Evolutionary conservation across 2,797 vertebrate genomes (phyloP).

Genomic region (Spheniscus humboldti): DNA sequence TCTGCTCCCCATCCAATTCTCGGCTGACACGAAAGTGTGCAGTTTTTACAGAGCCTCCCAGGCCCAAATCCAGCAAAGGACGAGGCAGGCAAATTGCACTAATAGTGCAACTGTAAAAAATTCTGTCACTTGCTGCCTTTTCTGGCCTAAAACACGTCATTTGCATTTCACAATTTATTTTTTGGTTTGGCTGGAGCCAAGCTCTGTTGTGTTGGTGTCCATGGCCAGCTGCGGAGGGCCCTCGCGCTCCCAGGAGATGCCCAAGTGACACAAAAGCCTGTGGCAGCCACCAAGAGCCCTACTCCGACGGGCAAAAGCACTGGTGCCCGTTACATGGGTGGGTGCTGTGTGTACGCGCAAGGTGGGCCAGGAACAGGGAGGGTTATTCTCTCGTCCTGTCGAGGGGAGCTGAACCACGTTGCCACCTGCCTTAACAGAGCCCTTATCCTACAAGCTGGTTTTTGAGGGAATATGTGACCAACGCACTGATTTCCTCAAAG

Average conservation of each 20-base stretch:
- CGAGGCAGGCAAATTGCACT: not conserved
- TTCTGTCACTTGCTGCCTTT: not conserved
- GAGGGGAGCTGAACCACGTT: not conserved
- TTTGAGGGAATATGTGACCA: not conserved
- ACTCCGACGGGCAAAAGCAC: not conserved
- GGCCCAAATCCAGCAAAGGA: not conserved
- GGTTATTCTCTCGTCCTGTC: rapidly evolving
- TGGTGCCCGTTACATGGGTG: rapidly evolving
- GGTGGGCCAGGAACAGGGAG: not conserved
- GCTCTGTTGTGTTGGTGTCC: not conserved
- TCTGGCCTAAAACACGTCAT: not conserved
- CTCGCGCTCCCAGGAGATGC: not conserved
- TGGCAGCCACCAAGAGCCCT: not conserved
- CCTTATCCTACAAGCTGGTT: not conserved
- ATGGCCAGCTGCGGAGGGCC: not conserved
- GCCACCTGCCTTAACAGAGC: not conserved
- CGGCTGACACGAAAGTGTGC: not conserved
- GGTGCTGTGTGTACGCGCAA: not conserved
- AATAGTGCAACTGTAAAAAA: not conserved
- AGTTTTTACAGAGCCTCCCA: not conserved
- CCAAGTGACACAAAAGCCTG: not conserved
- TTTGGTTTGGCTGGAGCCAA: not conserved
- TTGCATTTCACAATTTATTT: not conserved
- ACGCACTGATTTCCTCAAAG: conserved; percentile 17
- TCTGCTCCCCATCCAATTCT: not conserved